A percentile compares a stretch with the other conserved stretches of the same genome.
phyloP scores from a whole-genome alignment of 2,113 vertebrate species.

The Psammodynastes pulverulentus region DNA sequence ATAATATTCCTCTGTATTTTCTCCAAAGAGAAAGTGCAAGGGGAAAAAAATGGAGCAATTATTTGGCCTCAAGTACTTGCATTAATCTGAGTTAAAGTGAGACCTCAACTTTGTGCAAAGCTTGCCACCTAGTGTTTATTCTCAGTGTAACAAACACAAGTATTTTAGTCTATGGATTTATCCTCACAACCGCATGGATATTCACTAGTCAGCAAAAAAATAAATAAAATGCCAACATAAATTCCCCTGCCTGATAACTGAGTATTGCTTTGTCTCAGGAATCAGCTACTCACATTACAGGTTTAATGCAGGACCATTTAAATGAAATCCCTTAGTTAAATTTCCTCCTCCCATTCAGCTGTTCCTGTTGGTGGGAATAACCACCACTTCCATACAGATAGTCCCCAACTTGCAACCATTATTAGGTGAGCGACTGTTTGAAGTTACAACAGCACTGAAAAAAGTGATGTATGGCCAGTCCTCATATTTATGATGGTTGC shows the following conservation, averaged over 20 bases:
- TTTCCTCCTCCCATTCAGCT: not conserved
- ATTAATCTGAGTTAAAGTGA: not conserved
- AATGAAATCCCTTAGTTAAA: not conserved
- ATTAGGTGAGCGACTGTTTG: not conserved
- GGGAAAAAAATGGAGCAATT: not conserved
- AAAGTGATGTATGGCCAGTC: not conserved
- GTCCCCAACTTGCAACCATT: not conserved
- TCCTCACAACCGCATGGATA: not conserved
- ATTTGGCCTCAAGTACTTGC: not conserved
- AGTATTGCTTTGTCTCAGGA: not conserved
- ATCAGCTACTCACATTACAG: not conserved
- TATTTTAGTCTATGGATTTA: not conserved
- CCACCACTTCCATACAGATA: not conserved
- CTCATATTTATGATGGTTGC: not conserved
- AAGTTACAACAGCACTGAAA: not conserved
- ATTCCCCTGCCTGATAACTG: not conserved
- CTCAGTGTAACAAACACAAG: not conserved
- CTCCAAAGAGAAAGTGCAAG: not conserved
- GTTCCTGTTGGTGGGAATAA: not conserved
- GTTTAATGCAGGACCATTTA: not conserved
- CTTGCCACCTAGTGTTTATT: constrained; percentile 53
- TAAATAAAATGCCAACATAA: not conserved
- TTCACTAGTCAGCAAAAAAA: not conserved
- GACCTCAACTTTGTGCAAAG: constrained; percentile 29
- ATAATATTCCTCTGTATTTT: not conserved